Conservation (phyloP, 2,797 vertebrate genomes). For the Protonibea diacanthus region DNA sequence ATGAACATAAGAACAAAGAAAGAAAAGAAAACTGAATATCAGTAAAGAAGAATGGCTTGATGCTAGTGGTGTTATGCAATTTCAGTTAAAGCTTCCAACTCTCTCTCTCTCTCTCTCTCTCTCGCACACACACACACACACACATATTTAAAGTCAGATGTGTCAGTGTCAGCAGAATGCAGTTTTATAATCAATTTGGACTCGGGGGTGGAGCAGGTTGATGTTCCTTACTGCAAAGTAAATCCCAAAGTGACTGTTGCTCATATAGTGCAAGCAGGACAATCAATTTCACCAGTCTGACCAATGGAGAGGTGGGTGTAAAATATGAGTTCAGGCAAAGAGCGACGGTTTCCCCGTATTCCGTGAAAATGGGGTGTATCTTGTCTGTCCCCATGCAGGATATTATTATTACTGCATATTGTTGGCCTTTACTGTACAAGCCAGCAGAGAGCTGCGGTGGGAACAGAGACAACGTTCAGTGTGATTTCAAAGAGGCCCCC, state of each 20-base stretch:
- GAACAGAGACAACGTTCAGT: too few species aligned
- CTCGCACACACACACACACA: constrained; percentile 6
- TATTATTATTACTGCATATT: too few species aligned
- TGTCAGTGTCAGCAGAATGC: constrained; percentile 76
- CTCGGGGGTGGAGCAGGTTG: constrained; percentile 72
- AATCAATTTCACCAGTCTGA: constrained; percentile 77
- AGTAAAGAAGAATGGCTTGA: constrained; percentile 13
- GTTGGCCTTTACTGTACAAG: too few species aligned
- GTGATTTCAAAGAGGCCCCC: too few species aligned
- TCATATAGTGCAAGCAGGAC: constrained; percentile 73
- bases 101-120: too few species aligned
- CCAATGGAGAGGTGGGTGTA: constrained; percentile 55
- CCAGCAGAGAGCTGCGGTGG: too few species aligned
- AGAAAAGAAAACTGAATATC: constrained; percentile 19
- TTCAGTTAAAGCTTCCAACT: constrained; percentile 42
- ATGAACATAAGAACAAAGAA: constrained; percentile 4
- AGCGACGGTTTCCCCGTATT: constrained; percentile 39
- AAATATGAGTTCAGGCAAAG: constrained; percentile 63
- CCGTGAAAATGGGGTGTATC: constrained; percentile 20
- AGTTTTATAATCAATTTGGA: constrained; percentile 84
- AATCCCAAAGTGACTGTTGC: constrained; percentile 84
- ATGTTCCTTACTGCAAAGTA: constrained; percentile 77
- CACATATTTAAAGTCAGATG: constrained; percentile 50
- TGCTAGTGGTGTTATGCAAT: constrained; percentile 30
- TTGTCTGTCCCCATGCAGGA: not conserved